Evolutionary conservation across 1,140 invertebrate genomes (phyloP).

Genomic region (Cherax destructor): DNA sequence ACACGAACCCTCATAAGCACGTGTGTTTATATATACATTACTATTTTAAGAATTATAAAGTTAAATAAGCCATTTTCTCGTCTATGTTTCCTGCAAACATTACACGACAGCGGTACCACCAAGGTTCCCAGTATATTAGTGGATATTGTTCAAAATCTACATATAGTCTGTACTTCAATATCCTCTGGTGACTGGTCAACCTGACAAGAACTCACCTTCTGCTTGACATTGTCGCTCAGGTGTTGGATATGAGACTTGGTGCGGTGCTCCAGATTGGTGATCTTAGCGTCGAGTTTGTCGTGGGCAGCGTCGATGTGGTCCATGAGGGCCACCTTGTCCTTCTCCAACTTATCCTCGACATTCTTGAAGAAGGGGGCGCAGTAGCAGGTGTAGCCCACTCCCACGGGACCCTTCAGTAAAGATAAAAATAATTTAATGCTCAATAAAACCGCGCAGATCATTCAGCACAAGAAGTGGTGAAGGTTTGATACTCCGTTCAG

Average conservation of each 20-base stretch:
- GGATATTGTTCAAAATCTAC: neutral
- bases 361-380: constrained; percentile 90
- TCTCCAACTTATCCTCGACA: constrained; percentile 89
- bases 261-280: constrained; percentile 84
- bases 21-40: too few species aligned
- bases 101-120: too few species aligned
- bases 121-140: too few species aligned
- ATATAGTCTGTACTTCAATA: neutral
- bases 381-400: constrained; percentile 89
- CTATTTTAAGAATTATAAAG: too few species aligned
- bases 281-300: constrained; percentile 86
- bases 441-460: too few species aligned
- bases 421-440: too few species aligned
- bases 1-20: too few species aligned
- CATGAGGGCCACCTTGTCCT: constrained; percentile 89
- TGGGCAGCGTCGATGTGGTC: constrained; percentile 88
- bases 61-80: too few species aligned
- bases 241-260: constrained; percentile 87
- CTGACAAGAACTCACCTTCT: constrained; percentile 52
- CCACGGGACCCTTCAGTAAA: constrained; percentile 84
- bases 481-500: too few species aligned
- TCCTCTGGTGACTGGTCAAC: neutral
- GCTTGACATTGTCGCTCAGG: constrained; percentile 74
- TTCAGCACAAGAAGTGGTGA: too few species aligned
- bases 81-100: too few species aligned